Evolutionary conservation across 2,113 vertebrate genomes (phyloP), one percentile per base, ranked within the genome.

Genomic region (Merops nubicus): DNA sequence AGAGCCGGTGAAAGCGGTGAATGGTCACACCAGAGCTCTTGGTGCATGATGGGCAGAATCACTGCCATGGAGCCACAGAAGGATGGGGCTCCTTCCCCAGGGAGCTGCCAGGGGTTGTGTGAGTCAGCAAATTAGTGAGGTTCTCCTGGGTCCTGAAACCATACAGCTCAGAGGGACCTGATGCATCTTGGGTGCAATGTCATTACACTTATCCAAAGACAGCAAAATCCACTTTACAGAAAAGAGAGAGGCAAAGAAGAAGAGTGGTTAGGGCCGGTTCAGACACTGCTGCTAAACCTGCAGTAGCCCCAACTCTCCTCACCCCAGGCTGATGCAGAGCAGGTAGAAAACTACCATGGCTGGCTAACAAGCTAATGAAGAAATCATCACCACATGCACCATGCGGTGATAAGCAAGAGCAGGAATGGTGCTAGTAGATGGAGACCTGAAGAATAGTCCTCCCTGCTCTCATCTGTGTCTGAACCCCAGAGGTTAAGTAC

Each of bases 221-320:
- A 69, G 38, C 53, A 81, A 88, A 86, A 75, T 70, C 31, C 4
- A 0, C 40, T 78, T 29, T 68, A 63, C 9, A 23, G 29, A 60
- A 29, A 54, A 54, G n/a, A 75, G 22, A n/a, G 43, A 65, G 67
- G 21, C 42, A 51, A 89, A 45, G 62, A 73, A 91, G 78, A 86
- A 63, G 63, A 67, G 56, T 43, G 47, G 38, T 88, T 94, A 97
- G 96, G 94, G 97, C 94, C 93, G 86, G 97, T 97, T 97, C 96
- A 96, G 89, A 97, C 83, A 36, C 85, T 68, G 85, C 85, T 88
- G 67, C 82, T 75, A 88, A 88, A 59, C 23, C 89, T 75, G 70
- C 78, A 59, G 59, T 54, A 95, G 86, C 85, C 47, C 23, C 50
- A 95, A 7, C n/a, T 45, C 47, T 73, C 43, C 43, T 86, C 38